These are phyloP conservation scores for Achatina immaculata DNA, from an alignment of 1,140 invertebrate genomes.

Conservation along the genomic window DNA sequence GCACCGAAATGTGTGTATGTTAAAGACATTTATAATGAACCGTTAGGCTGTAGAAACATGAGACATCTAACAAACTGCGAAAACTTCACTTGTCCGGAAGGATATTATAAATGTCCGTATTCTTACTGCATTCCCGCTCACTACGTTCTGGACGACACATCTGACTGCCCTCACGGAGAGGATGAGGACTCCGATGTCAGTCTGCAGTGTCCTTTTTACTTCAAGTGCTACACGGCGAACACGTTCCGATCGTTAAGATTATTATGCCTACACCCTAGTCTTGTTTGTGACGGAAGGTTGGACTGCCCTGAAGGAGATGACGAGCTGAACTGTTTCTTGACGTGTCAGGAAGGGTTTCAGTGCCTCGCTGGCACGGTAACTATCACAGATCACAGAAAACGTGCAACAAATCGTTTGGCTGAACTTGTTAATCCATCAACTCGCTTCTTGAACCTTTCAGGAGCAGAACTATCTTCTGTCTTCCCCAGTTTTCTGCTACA, in stretches of 20 bases:
- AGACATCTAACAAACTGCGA: background rate
- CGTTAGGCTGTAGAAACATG: conserved; percentile 13
- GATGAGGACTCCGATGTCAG: background rate
- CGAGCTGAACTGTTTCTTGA: background rate
- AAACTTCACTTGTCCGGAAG: background rate
- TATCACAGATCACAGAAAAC: background rate
- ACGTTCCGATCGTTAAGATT: no score
- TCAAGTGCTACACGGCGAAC: background rate
- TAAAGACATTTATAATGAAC: background rate
- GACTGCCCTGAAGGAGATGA: conserved; percentile 10
- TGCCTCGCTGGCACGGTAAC: background rate
- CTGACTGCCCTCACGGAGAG: conserved; percentile 8
- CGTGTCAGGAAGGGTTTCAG: background rate
- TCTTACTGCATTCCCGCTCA: conserved; percentile 7
- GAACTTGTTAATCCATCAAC: background rate
- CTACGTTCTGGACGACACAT: background rate
- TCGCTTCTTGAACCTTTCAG: background rate
- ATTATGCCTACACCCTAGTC: background rate
- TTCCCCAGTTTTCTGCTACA: background rate
- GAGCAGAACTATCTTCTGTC: background rate
- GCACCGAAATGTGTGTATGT: conserved; percentile 15
- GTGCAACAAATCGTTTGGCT: background rate
- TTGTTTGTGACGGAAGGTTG: background rate
- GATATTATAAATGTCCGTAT: background rate
- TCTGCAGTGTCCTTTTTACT: background rate